A percentile compares a stretch with the other conserved stretches of the same genome.
phyloP scores from a whole-genome alignment of 2,113 vertebrate genomes.

The Macroglossus sobrinus region DNA sequence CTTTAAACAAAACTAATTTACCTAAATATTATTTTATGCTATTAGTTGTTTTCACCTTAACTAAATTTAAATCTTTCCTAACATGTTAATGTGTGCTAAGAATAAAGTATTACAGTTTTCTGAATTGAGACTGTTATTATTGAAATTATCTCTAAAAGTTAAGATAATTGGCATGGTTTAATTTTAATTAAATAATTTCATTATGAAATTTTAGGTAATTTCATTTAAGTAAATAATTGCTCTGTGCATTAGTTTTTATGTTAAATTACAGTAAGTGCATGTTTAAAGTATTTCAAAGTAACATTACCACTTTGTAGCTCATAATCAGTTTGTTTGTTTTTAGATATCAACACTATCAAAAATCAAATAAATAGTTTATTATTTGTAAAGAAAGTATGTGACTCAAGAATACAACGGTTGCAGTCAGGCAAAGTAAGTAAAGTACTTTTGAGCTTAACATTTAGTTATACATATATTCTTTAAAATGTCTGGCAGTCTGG shows the following conservation, averaged over 20 bases:
- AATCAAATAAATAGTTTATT: conserved; percentile 99
- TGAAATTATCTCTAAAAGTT: background rate
- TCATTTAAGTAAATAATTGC: conserved; percentile 26
- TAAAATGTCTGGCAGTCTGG: background rate
- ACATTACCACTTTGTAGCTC: background rate
- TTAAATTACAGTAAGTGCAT: conserved; percentile 33
- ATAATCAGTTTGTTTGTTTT: conserved; percentile 73
- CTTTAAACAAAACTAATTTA: background rate
- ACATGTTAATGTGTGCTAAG: background rate
- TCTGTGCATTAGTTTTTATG: background rate
- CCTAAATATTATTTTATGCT: background rate
- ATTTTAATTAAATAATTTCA: conserved; percentile 33
- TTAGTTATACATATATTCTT: conserved; percentile 34
- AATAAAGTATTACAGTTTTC: background rate
- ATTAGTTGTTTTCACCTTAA: background rate
- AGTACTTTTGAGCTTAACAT: conserved; percentile 29
- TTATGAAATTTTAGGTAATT: background rate
- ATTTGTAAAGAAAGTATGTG: conserved; percentile 99
- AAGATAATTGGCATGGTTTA: background rate
- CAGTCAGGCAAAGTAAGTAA: conserved; percentile 97
- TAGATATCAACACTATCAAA: conserved; percentile 99
- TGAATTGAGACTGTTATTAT: background rate
- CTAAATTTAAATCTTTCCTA: conserved; percentile 4
- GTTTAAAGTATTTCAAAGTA: conserved; percentile 38
- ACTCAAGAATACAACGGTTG: conserved; percentile 97